phyloP scores from a whole-genome alignment of 2,888 invertebrate genomes.

The Stegophylla sp. region DNA sequence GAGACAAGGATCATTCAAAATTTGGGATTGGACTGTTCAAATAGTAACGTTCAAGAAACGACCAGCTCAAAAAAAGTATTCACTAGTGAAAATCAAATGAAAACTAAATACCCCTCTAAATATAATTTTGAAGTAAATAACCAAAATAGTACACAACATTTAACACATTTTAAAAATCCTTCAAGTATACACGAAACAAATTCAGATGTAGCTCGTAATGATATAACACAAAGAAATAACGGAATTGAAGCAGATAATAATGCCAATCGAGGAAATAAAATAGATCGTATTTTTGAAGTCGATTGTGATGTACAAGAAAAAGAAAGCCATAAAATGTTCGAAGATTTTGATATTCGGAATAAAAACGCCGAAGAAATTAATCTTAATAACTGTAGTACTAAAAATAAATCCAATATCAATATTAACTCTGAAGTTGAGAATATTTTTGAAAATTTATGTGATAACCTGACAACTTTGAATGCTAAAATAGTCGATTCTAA shows the following conservation, averaged over 20 bases:
- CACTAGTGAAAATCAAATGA: background rate
- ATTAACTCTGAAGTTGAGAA: slow-evolving; percentile 8
- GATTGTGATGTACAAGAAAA: background rate
- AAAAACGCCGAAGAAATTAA: background rate
- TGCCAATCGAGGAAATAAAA: background rate
- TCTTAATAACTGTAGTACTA: background rate
- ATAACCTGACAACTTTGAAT: slow-evolving; percentile 14
- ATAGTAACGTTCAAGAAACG: background rate
- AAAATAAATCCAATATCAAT: background rate
- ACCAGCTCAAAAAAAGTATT: background rate
- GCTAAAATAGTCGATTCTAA: background rate
- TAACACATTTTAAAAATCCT: background rate
- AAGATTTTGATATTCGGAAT: background rate
- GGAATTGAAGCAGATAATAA: background rate
- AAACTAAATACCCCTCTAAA: background rate
- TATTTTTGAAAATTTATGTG: slow-evolving; percentile 22
- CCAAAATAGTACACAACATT: background rate
- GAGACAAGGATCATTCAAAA: slow-evolving; percentile 21
- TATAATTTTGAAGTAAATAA: background rate
- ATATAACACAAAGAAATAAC: background rate
- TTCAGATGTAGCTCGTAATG: background rate
- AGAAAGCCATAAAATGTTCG: background rate
- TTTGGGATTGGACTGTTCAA: slow-evolving; percentile 31
- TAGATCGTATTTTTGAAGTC: background rate
- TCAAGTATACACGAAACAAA: background rate